Evolutionary conservation across 2,797 vertebrate genomes (phyloP).

Genomic region (Sebastes alutus): DNA sequence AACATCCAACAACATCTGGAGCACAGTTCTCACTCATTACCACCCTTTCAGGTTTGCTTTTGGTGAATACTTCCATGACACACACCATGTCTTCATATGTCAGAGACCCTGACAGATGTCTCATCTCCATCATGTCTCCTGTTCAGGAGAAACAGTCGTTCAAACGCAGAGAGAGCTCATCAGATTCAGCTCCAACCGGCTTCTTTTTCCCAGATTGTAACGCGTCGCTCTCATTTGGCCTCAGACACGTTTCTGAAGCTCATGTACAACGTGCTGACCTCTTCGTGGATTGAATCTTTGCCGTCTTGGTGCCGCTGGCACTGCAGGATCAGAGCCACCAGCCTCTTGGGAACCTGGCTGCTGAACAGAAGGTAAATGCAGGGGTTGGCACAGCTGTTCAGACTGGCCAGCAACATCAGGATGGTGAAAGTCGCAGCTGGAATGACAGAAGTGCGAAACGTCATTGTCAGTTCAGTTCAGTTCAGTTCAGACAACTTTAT

Average conservation of each 20-base stretch:
- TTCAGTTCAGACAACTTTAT: too few species aligned
- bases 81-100: neutral
- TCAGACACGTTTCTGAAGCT: conserved; percentile 68
- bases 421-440: conserved; percentile 77
- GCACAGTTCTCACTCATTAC: neutral
- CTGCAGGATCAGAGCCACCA: conserved; percentile 36
- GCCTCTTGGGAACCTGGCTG: conserved; percentile 59
- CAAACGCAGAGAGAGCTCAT: neutral
- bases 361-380: conserved; percentile 80
- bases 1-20: neutral
- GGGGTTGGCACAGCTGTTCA: conserved; percentile 80
- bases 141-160: neutral
- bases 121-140: neutral
- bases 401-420: conserved; percentile 79
- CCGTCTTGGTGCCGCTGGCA: conserved; percentile 19
- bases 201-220: neutral
- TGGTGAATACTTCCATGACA: neutral
- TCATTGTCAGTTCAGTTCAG: neutral
- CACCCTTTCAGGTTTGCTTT: neutral
- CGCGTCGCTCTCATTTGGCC: conserved; percentile 40
- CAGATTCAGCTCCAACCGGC: neutral
- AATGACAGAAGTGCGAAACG: conserved; percentile 17
- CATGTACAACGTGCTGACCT: conserved; percentile 70
- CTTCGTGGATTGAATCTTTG: conserved; percentile 54
- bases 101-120: neutral